A percentile compares a stretch with the other conserved stretches of the same genome.
Evolutionary conservation across 2,113 vertebrate genomes (phyloP).

Genomic region (Sprattus sprattus): DNA sequence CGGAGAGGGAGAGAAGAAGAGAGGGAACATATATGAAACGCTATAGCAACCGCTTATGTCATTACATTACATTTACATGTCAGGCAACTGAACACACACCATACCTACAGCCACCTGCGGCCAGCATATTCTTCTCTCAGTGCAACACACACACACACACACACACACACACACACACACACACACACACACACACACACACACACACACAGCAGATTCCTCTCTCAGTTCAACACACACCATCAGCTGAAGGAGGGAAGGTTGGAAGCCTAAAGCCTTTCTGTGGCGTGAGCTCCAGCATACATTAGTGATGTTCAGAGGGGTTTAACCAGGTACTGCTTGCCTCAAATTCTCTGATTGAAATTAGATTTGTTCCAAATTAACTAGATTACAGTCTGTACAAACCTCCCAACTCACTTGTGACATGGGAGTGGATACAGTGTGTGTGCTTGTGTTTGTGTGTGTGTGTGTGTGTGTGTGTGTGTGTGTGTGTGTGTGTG

Average conservation of each 20-base stretch:
- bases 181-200: neutral
- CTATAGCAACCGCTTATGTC: too few species aligned
- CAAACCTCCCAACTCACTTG: neutral
- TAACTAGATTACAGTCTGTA: neutral
- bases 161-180: neutral
- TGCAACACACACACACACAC: neutral
- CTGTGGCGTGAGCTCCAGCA: neutral
- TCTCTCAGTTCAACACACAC: too few species aligned
- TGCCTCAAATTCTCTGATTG: slow-evolving; percentile 21
- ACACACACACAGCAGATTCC: neutral
- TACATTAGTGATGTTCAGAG: neutral
- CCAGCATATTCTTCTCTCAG: too few species aligned
- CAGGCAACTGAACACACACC: neutral
- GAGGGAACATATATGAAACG: too few species aligned
- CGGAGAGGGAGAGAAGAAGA: too few species aligned
- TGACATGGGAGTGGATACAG: neutral
- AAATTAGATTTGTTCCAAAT: slow-evolving; percentile 8
- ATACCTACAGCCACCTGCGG: neutral
- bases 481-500: too few species aligned
- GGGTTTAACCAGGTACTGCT: neutral
- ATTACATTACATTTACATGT: too few species aligned
- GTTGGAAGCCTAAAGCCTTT: neutral
- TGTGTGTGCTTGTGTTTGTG: too few species aligned
- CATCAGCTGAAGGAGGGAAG: neutral
- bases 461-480: too few species aligned